These are phyloP conservation scores for Maniola hyperantus DNA, from an alignment of 2,888 invertebrate species.

Conservation along the genomic window DNA sequence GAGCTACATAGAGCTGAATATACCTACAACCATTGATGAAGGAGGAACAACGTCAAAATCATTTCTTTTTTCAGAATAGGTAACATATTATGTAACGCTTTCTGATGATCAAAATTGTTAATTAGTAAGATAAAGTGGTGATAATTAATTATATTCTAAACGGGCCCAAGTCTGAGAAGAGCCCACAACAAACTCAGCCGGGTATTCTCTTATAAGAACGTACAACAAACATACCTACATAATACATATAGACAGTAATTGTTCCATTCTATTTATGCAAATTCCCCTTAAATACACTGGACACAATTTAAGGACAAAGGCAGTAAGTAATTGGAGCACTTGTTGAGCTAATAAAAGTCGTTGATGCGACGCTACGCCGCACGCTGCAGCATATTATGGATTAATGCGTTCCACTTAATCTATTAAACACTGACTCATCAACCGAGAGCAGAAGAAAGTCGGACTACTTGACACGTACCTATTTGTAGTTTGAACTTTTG, in stretches of 20 bases:
- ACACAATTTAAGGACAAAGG: slow-evolving; percentile 51
- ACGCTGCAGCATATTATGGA: slow-evolving; percentile 53
- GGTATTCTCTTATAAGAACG: too few species aligned
- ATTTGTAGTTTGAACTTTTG: not conserved
- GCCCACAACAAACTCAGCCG: too few species aligned
- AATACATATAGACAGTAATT: not conserved
- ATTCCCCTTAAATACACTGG: slow-evolving; percentile 21
- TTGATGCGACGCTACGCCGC: slow-evolving; percentile 50
- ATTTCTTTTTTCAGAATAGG: too few species aligned
- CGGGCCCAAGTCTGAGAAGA: too few species aligned
- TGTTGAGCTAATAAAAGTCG: slow-evolving; percentile 68
- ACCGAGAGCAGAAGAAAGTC: slow-evolving; percentile 42
- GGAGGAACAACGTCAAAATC: too few species aligned
- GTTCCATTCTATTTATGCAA: slow-evolving; percentile 13
- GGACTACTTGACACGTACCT: slow-evolving; percentile 2
- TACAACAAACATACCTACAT: not conserved
- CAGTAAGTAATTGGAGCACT: slow-evolving; percentile 71
- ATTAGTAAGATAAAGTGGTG: too few species aligned
- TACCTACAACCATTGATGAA: too few species aligned
- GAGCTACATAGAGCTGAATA: too few species aligned
- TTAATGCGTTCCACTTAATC: slow-evolving; percentile 76
- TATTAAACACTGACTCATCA: slow-evolving; percentile 68
- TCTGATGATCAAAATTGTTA: too few species aligned
- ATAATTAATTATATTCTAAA: too few species aligned
- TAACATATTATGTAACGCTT: too few species aligned